Percentiles rank a stretch among this genome's conserved stretches.
Evolutionary conservation across 2,888 invertebrate genomes (phyloP).

Genomic region (Cerceris ruficornis): DNA sequence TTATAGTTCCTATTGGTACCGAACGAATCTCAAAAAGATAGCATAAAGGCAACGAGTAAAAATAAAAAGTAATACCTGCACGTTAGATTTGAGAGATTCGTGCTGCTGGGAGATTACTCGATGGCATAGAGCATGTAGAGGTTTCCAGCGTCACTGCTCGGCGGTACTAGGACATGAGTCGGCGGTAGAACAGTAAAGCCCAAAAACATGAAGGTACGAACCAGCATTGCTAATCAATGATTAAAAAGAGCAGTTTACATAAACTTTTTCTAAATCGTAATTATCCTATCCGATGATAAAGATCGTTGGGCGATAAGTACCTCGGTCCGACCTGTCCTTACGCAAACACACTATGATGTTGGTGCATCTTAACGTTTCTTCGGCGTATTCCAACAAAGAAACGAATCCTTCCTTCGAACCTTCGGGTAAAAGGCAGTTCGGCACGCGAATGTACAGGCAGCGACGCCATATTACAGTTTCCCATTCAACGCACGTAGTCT

Average conservation of each 20-base stretch:
- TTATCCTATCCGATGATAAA: slow-evolving; percentile 39
- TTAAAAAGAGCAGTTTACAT: slow-evolving; percentile 63
- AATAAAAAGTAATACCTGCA: slow-evolving; percentile 67
- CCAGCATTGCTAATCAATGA: slow-evolving; percentile 86
- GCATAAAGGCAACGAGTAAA: neutral
- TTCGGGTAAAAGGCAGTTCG: slow-evolving; percentile 92
- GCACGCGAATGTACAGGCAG: slow-evolving; percentile 94
- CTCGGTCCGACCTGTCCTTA: slow-evolving; percentile 92
- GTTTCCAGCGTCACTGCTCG: slow-evolving; percentile 85
- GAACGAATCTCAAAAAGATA: neutral
- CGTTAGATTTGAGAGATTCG: slow-evolving; percentile 77
- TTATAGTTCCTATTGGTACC: neutral
- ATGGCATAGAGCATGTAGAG: slow-evolving; percentile 85
- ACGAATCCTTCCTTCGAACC: slow-evolving; percentile 98
- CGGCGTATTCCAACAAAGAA: slow-evolving; percentile 96
- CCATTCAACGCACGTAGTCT: slow-evolving; percentile 91
- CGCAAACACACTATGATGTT: slow-evolving; percentile 91
- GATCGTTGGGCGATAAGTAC: slow-evolving; percentile 77
- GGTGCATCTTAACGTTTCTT: slow-evolving; percentile 93
- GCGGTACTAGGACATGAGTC: slow-evolving; percentile 89
- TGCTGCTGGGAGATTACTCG: slow-evolving; percentile 78
- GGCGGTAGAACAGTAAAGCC: slow-evolving; percentile 95
- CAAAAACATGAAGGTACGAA: slow-evolving; percentile 98
- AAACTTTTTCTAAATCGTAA: slow-evolving; percentile 9
- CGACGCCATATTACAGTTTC: slow-evolving; percentile 91